Percentiles rank a stretch among this genome's conserved stretches.
Conservation (phyloP, 2,797 vertebrate species). For the Menidia menidia region DNA sequence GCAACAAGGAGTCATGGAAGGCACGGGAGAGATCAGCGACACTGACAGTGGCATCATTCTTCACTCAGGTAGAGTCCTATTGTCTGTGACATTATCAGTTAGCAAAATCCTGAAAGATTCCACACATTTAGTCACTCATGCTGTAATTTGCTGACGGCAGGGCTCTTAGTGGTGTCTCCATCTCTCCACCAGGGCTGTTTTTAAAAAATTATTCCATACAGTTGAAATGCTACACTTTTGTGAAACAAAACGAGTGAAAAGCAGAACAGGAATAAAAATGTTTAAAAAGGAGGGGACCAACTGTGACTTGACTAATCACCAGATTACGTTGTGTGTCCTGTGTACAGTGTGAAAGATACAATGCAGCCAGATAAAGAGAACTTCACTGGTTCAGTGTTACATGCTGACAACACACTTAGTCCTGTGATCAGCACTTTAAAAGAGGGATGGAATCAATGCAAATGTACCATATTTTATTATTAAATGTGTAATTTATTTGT, state of each 20-base stretch:
- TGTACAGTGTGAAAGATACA: not conserved
- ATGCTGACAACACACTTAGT: not conserved
- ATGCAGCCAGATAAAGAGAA: not conserved
- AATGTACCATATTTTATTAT: not conserved
- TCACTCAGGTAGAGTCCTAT: constrained; percentile 84
- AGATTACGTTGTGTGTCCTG: constrained; percentile 1
- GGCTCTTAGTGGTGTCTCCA: not conserved
- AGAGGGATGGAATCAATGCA: not conserved
- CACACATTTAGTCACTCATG: not conserved
- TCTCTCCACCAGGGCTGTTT: not conserved
- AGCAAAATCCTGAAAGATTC: constrained; percentile 5
- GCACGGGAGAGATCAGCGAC: constrained; percentile 89
- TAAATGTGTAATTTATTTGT: not conserved
- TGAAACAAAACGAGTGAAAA: constrained; percentile 12
- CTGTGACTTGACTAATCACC: not conserved
- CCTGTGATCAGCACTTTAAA: not conserved
- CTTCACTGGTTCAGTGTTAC: not conserved
- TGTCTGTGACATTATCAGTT: not conserved
- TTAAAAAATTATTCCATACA: not conserved
- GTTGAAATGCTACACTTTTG: constrained; percentile 4
- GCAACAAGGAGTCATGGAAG: constrained; percentile 80
- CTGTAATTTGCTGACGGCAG: not conserved
- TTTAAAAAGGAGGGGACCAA: not conserved
- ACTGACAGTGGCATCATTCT: constrained; percentile 91
- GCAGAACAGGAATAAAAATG: not conserved